Evolutionary conservation across 2,888 invertebrate genomes (phyloP).

Genomic region (Plebejus argus): DNA sequence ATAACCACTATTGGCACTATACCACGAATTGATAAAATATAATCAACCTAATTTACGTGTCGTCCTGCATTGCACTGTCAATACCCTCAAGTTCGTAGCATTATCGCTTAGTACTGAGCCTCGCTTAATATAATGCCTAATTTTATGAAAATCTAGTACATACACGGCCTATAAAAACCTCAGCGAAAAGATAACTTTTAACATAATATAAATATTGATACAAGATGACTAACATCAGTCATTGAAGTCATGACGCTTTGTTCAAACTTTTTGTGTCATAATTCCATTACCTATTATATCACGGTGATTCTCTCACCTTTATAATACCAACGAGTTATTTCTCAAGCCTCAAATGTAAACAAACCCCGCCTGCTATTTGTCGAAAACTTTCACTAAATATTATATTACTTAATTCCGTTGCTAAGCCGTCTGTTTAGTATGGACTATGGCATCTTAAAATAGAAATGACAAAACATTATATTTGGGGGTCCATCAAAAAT

Average conservation of each 20-base stretch:
- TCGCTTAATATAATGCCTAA: too few species aligned
- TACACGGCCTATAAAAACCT: background rate
- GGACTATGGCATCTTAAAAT: too few species aligned
- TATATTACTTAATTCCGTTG: background rate
- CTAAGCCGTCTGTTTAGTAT: background rate
- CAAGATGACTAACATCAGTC: background rate
- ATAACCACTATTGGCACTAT: background rate
- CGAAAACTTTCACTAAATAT: conserved; percentile 16
- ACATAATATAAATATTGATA: background rate
- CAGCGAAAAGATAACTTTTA: background rate
- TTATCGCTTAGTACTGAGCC: too few species aligned
- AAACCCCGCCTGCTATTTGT: conserved; percentile 14
- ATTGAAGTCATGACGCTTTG: conserved; percentile 6
- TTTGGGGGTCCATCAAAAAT: too few species aligned
- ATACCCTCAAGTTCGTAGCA: too few species aligned
- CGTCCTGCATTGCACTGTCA: too few species aligned
- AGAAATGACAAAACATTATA: too few species aligned
- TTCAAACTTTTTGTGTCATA: background rate
- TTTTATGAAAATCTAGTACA: too few species aligned
- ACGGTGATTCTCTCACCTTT: background rate
- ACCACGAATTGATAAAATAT: too few species aligned
- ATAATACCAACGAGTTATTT: background rate
- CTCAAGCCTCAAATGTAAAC: conserved; percentile 8
- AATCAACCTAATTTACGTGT: too few species aligned
- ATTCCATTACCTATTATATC: conserved; percentile 19